Evolutionary conservation across 2,888 invertebrate species (phyloP).

Genomic region (Ectemnius cavifrons): DNA sequence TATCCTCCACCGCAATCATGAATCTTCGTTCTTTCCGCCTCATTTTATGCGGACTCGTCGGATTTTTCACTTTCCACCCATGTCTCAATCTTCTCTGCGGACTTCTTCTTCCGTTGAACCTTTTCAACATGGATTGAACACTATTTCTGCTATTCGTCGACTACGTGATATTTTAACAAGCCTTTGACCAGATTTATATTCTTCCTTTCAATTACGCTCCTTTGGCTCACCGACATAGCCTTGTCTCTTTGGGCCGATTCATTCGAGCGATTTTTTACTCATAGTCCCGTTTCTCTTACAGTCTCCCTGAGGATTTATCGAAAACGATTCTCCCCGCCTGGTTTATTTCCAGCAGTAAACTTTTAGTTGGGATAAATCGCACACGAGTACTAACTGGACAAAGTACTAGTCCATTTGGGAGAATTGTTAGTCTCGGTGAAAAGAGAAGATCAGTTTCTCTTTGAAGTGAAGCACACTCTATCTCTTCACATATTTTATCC

Average conservation of each 20-base stretch:
- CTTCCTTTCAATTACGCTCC: background rate
- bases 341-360: background rate
- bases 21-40: conserved; percentile 23
- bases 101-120: background rate
- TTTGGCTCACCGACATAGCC: background rate
- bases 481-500: background rate
- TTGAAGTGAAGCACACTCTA: no score
- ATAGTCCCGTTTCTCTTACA: background rate
- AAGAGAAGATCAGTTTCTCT: no score
- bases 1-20: conserved; percentile 16
- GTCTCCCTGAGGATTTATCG: conserved; percentile 15
- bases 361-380: background rate
- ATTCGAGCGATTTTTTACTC: background rate
- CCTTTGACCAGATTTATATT: no score
- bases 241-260: background rate
- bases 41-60: conserved; percentile 12
- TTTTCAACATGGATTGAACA: background rate
- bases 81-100: background rate
- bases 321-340: background rate
- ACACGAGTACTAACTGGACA: background rate
- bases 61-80: background rate
- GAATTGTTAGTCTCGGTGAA: no score
- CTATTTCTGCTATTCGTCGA: background rate
- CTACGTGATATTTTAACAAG: no score
- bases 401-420: no score